A percentile compares a stretch with the other conserved stretches of the same genome.
These are phyloP conservation scores for Hirudo medicinalis DNA, from an alignment of 1,140 invertebrate genomes.

Conservation along the genomic window DNA sequence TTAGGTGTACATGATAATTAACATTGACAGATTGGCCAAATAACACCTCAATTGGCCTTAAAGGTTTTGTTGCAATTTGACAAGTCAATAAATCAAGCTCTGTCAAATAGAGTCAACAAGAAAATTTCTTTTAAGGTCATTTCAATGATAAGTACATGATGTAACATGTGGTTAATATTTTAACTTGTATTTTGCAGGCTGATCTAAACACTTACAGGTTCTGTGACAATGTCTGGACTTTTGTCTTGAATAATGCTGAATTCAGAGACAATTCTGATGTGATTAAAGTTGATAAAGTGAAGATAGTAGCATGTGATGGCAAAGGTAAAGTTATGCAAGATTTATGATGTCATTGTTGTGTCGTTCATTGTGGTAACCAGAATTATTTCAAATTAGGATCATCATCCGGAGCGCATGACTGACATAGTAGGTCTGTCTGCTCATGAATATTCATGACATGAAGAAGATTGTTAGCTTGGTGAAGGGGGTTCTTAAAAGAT, in stretches of 20 bases:
- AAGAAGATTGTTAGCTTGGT: no score
- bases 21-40: conserved; percentile 76
- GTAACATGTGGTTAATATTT: conserved; percentile 6
- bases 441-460: no score
- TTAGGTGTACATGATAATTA: no score
- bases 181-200: conserved; percentile 46
- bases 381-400: no score
- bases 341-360: neutral
- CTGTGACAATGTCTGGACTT: conserved; percentile 99
- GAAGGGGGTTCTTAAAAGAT: no score
- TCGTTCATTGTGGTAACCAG: no score
- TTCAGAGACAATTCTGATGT: conserved; percentile 90
- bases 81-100: conserved; percentile 83
- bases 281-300: conserved; percentile 88
- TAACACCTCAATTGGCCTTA: conserved; percentile 74
- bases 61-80: conserved; percentile 92
- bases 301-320: conserved; percentile 98
- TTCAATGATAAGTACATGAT: neutral
- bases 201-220: conserved; percentile 96
- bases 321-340: conserved; percentile 54
- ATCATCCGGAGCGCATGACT: no score
- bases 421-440: no score
- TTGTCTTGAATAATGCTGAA: conserved; percentile 94
- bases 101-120: conserved; percentile 81
- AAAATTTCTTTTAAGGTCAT: conserved; percentile 75